These are phyloP conservation scores for Diaperis boleti DNA, from an alignment of 2,888 invertebrate species.

Conservation along the genomic window DNA sequence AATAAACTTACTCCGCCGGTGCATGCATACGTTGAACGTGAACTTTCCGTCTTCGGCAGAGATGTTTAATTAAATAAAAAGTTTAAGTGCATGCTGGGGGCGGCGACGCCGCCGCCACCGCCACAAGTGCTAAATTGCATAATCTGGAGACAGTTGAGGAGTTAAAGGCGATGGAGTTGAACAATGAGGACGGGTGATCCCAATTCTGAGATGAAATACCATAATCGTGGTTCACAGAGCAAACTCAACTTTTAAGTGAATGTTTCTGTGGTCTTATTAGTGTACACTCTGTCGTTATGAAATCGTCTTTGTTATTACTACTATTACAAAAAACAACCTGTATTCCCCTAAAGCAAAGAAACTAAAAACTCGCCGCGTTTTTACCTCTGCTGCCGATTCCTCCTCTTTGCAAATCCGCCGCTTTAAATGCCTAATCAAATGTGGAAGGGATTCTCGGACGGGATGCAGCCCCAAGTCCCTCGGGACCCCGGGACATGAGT, in stretches of 20 bases:
- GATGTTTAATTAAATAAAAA: conserved; percentile 37
- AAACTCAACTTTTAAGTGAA: too few relatives aligned
- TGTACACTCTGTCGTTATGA: too few relatives aligned
- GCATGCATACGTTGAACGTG: conserved; percentile 32
- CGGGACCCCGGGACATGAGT: conserved; percentile 50
- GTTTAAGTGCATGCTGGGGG: conserved; percentile 16
- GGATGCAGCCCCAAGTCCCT: conserved; percentile 42
- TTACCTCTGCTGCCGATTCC: background rate
- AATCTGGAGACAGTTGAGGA: background rate
- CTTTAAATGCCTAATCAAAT: conserved; percentile 50
- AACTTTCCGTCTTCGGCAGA: conserved; percentile 21
- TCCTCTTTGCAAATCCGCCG: too few relatives aligned
- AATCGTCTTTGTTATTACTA: too few relatives aligned
- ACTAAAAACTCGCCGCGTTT: background rate
- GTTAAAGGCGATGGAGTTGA: background rate
- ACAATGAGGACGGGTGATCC: too few relatives aligned
- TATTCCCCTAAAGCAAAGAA: too few relatives aligned
- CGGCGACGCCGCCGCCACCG: too few relatives aligned
- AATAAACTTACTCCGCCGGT: conserved; percentile 47
- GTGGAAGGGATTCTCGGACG: conserved; percentile 46
- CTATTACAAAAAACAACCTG: too few relatives aligned
- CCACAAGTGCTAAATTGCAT: background rate
- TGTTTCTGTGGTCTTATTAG: too few relatives aligned
- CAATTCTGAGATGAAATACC: too few relatives aligned
- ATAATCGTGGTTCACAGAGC: too few relatives aligned